phyloP scores from a whole-genome alignment of 2,113 vertebrate genomes.

The Rhombomys opimus region DNA sequence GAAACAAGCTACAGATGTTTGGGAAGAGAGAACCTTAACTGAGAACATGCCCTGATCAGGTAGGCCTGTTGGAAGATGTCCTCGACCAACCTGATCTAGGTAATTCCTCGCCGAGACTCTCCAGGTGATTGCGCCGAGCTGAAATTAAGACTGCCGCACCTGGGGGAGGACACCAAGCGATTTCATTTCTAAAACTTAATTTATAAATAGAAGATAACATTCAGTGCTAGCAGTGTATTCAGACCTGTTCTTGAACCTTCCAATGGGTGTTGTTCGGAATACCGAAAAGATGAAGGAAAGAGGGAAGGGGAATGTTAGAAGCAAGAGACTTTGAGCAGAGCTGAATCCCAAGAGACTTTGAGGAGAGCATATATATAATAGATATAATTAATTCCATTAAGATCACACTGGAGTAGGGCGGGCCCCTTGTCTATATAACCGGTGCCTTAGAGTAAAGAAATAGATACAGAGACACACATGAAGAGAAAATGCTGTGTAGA shows the following conservation, averaged over 20 bases:
- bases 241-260: conserved; percentile 39
- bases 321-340: background rate
- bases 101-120: background rate
- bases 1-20: background rate
- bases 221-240: background rate
- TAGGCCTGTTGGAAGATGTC: background rate
- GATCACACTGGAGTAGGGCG: background rate
- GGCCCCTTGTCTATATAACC: background rate
- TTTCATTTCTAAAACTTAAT: conserved; percentile 39
- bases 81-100: background rate
- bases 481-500: background rate
- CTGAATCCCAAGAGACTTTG: background rate
- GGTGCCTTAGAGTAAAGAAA: background rate
- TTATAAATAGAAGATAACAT: conserved; percentile 10
- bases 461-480: background rate
- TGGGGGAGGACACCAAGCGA: background rate
- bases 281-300: background rate
- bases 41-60: background rate
- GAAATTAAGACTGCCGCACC: background rate
- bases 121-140: background rate
- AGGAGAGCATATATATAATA: background rate
- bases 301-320: background rate
- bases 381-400: background rate
- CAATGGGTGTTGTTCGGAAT: background rate
- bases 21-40: background rate